Conservation (phyloP, 2,797 vertebrate genomes). For the Cossypha heuglini region DNA sequence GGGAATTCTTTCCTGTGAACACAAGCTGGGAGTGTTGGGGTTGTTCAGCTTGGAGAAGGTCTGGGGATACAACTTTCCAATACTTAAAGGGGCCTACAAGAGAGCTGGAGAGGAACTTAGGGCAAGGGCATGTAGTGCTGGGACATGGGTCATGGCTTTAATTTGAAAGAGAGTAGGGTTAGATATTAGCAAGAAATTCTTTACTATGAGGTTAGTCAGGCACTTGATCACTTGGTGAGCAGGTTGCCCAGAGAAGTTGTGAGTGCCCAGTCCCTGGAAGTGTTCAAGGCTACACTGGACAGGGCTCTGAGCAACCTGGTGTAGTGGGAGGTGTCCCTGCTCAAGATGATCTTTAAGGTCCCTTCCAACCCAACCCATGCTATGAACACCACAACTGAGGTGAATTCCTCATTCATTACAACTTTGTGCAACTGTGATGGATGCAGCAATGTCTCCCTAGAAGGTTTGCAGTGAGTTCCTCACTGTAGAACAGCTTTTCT, state of each 20-base stretch:
- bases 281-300: neutral
- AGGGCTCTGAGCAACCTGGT: neutral
- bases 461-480: neutral
- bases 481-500: neutral
- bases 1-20: neutral
- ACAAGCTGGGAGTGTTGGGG: neutral
- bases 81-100: accelerated
- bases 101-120: neutral
- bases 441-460: neutral
- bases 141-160: neutral
- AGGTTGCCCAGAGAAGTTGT: neutral
- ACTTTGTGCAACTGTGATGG: neutral
- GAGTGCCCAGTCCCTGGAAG: neutral
- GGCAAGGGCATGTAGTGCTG: neutral
- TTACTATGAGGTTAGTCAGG: neutral
- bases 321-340: neutral
- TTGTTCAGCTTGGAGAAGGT: neutral
- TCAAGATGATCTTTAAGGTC: neutral
- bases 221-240: neutral
- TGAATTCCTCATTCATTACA: neutral
- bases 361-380: neutral
- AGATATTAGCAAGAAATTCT: neutral
- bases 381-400: neutral
- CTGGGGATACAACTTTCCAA: neutral
- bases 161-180: neutral